Base-by-base conservation (phyloP, 1,140 invertebrate genomes). In the Dreissena polymorpha region DNA sequence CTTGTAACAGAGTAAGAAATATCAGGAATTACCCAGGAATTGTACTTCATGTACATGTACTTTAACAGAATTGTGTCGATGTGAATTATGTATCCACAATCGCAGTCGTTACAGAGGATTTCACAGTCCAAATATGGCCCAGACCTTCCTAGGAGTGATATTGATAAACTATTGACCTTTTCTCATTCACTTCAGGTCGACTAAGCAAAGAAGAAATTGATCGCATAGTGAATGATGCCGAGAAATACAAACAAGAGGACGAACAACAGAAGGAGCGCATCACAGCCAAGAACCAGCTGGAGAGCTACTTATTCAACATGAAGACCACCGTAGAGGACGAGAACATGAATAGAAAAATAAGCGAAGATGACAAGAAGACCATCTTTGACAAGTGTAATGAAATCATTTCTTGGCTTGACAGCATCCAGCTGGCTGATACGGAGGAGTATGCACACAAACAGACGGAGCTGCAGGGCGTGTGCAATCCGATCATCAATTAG, bases 211-310 rank as follows among this genome's bases (percentile, higher is more conserved):
- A 99, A 90, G 98, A 99, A 86, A 99, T 99, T 90, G 98, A 99
- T 91, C 94, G 97, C 64, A 99, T 99, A 98, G 97, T 99, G 55
- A 97, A 97, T 82, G 98, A 99, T 87, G 98, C 98, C n/a, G 98
- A 99, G 92, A 97, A 97, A 91, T 99, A 97, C 95, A 96, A 97
- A 88, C 96, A 94, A 80, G 93, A 92, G n/a, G 98, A 99, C 93
- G 97, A 98, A 50, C 97, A 97, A 89, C 95, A 98, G 86, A 97
- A 96, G 93, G 96, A 96, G 85, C 94, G 95, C 69, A 95, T 98
- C 74, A 94, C 95, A 75, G 95, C 96, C 85, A 98, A 98, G 95
- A 99, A 99, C 91, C 95, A 94, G n/a, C 94, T 99, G 0, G 98
- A 99, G 92, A 97, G 97, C 63, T 99, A 99, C 93, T 98, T 97